These are phyloP conservation scores for Eupleurogrammus muticus DNA, from an alignment of 2,797 vertebrate species.

Conservation along the genomic window DNA sequence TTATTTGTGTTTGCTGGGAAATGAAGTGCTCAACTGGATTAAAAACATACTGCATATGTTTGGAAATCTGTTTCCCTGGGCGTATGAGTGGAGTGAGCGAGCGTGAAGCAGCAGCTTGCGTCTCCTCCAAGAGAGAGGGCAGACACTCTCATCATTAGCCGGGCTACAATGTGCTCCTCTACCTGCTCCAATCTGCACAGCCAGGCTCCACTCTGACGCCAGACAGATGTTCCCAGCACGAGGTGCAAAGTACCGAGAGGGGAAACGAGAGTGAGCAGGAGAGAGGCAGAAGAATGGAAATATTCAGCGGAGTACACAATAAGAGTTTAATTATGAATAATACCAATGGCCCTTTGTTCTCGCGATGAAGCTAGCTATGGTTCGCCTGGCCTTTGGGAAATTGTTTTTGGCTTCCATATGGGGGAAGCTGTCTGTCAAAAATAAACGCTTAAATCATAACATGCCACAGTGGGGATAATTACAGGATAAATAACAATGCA, in stretches of 20 bases:
- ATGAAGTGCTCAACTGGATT: slow-evolving; percentile 87
- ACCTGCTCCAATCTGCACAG: slow-evolving; percentile 88
- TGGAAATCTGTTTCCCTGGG: slow-evolving; percentile 88
- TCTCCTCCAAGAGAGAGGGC: slow-evolving; percentile 85
- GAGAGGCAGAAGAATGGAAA: slow-evolving; percentile 81
- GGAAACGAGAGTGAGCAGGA: slow-evolving; percentile 67
- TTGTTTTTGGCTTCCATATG: slow-evolving; percentile 83
- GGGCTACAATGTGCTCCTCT: slow-evolving; percentile 84
- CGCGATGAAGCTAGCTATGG: slow-evolving; percentile 72
- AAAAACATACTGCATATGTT: slow-evolving; percentile 88
- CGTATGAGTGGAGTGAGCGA: slow-evolving; percentile 82
- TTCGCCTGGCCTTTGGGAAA: slow-evolving; percentile 78
- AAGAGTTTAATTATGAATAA: slow-evolving; percentile 86
- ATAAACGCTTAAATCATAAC: slow-evolving; percentile 72
- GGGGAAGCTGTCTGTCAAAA: slow-evolving; percentile 84
- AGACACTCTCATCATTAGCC: slow-evolving; percentile 87
- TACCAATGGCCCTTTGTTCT: slow-evolving; percentile 83
- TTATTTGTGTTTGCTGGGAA: slow-evolving; percentile 85
- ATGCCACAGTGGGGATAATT: slow-evolving; percentile 72
- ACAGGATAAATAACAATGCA: slow-evolving; percentile 74
- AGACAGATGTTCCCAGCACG: slow-evolving; percentile 86
- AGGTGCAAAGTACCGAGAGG: slow-evolving; percentile 82
- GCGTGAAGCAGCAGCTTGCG: slow-evolving; percentile 84
- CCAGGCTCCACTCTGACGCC: slow-evolving; percentile 83
- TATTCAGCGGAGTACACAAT: slow-evolving; percentile 81